Evolutionary conservation across 1,140 invertebrate genomes (phyloP), one percentile per base, ranked within the genome.

Genomic region (Acromyrmex charruanus): DNA sequence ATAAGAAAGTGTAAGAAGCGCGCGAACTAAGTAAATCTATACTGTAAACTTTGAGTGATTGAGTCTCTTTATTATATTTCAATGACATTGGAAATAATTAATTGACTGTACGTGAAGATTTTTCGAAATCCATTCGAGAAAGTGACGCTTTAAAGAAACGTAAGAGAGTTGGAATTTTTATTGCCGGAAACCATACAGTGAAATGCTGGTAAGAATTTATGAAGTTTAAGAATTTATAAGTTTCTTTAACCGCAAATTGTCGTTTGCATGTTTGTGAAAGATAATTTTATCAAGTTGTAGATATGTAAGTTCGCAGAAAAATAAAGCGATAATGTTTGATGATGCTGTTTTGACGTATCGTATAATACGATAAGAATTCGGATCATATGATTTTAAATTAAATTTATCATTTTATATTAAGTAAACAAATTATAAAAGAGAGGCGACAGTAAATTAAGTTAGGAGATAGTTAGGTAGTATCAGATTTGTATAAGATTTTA

Each of bases 191-290:
- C 16, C 12, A 14, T 21, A 35, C 25, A 7, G 12, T 49, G 55
- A 74, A 49, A 74, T 74, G 55, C 51, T 74, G 80, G 55, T 74
- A 49, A 82, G 68, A 72, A 72, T 28, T 69, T 28, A 14, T 12
- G 14, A 7, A 71, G 39, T 44, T 44, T 44, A 44, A 44, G 39
- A 28, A 3, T 71, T 58, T 10, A 31, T 21, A 21, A 44, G 39
- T n/a, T 25, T 55, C 28, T 28, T 25, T 25, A 21, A 31, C 2
- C 10, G 35, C 18, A 10, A 21, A 49, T 59, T 35, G 21, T n/a
- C 9, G 44, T 10, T 44, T 72, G 49, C 4, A n/a, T 72, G 51
- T 69, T 51, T 53, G 31, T 12, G 14, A 18, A 9, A 68, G 6
- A 21, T 59, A 21, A 68, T 12, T n/a, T 44, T 31, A 12, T 59